Evolutionary conservation across 2,113 vertebrate genomes (phyloP), one percentile per base, ranked within the genome.

Genomic region (Trogon melanurus): DNA sequence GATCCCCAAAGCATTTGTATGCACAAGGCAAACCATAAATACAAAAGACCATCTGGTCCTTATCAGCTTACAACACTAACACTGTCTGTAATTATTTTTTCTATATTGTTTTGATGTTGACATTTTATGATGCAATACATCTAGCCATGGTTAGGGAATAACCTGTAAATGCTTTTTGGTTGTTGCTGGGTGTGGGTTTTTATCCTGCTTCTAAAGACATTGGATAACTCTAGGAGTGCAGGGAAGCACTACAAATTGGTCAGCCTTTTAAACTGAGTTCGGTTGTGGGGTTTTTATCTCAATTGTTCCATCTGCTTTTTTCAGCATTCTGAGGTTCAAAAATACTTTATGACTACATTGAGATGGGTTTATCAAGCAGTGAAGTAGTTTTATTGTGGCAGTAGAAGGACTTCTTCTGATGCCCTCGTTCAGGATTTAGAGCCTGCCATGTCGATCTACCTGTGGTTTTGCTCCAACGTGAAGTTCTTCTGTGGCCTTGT

Each of bases 1-100:
- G 98, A 98, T 98, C 98, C 98, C 98, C 93, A 97, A 98, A 98
- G 97, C 98, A 98, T 98, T 98, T 98, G 98, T 98, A 98, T 98
- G 97, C 98, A 96, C 95, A 94, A 97, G 97, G 97, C 98, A 97
- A 98, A 97, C 96, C 97, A 85, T 98, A 97, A 98, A 98, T 98
- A 98, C 98, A 98, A 98, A 98, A 97, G 98, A 98, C 98, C 98
- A 98, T 98, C 98, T 98, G 98, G 97, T 98, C 97, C 95, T 98
- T 98, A 98, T 98, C 98, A 98, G 97, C 97, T 98, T 98, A 98
- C 97, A 97, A 96, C 96, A 97, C 97, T 97, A 97, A 97, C 94
- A 96, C 94, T 97, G 97, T 97, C 97, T 98, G 98, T 98, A 98
- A 98, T 98, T 98, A 98, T 98, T 98, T 98, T 98, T 98, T 95